These are phyloP conservation scores for Odontamblyopus rebecca DNA, from an alignment of 2,797 vertebrate species.

Conservation along the genomic window DNA sequence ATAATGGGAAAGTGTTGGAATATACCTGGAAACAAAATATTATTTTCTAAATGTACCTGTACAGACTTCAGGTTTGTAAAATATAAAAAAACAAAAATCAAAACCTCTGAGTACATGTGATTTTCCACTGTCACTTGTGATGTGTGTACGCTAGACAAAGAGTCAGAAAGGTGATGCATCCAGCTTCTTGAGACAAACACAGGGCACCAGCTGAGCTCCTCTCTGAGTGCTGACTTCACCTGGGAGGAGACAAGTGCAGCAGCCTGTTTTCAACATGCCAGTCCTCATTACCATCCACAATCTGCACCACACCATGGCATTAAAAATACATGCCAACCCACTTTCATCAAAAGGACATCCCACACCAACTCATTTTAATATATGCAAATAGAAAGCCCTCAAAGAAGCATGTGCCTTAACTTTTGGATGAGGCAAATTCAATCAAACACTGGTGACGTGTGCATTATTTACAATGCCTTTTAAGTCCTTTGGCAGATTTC, in stretches of 20 bases:
- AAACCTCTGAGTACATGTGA: constrained; percentile 40
- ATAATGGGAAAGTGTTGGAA: constrained; percentile 81
- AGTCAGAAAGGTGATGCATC: constrained; percentile 27
- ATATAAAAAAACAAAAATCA: constrained; percentile 78
- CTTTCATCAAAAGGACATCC: constrained; percentile 70
- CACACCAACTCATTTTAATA: constrained; percentile 53
- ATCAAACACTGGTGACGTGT: constrained; percentile 29
- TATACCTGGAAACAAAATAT: constrained; percentile 76
- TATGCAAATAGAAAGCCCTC: constrained; percentile 51
- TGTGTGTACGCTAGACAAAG: neutral
- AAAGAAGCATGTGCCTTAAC: constrained; percentile 33
- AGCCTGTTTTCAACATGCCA: constrained; percentile 71
- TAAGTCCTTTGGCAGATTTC: constrained; percentile 17
- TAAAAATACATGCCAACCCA: constrained; percentile 79
- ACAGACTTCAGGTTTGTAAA: constrained; percentile 85
- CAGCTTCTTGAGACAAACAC: constrained; percentile 52
- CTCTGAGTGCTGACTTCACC: constrained; percentile 50
- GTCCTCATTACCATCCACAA: constrained; percentile 74
- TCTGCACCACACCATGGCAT: constrained; percentile 66
- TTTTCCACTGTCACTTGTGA: constrained; percentile 26
- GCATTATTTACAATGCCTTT: constrained; percentile 31
- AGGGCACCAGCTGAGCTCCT: constrained; percentile 42
- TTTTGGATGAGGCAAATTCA: constrained; percentile 43
- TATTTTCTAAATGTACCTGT: constrained; percentile 95
- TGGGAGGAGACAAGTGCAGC: constrained; percentile 64